Percentiles rank a stretch among this genome's conserved stretches.
These are phyloP conservation scores for Bucco capensis DNA, from an alignment of 2,113 vertebrate genomes.

Conservation along the genomic window DNA sequence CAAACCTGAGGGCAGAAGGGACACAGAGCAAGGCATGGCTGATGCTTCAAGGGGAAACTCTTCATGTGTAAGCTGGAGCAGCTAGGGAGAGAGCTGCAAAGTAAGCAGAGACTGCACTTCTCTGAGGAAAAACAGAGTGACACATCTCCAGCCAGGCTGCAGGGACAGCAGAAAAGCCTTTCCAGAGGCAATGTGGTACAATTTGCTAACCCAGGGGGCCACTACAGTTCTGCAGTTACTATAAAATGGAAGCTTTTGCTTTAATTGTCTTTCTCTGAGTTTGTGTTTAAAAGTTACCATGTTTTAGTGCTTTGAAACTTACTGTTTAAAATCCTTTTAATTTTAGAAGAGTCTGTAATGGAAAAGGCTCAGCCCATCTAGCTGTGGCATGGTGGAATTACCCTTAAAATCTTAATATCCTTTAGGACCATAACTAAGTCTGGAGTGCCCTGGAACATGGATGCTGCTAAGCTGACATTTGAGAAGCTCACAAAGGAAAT, in stretches of 20 bases:
- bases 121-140: background rate
- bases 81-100: background rate
- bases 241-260: background rate
- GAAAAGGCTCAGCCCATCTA: background rate
- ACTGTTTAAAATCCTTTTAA: background rate
- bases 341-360: background rate
- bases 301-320: background rate
- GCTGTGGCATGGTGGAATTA: background rate
- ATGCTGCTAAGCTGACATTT: background rate
- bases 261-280: background rate
- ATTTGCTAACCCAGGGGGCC: background rate
- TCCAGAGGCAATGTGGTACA: background rate
- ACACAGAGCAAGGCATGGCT: background rate
- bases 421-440: background rate
- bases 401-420: background rate
- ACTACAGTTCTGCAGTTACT: background rate
- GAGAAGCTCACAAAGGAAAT: background rate
- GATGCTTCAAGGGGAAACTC: background rate
- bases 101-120: background rate
- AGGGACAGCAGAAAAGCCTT: conserved; percentile 11
- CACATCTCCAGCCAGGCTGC: background rate
- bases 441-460: background rate
- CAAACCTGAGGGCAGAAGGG: background rate
- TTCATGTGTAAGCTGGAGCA: background rate
- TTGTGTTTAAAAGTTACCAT: background rate